These are phyloP conservation scores for Monochamus saltuarius DNA, from an alignment of 1,140 invertebrate species.

Conservation along the genomic window DNA sequence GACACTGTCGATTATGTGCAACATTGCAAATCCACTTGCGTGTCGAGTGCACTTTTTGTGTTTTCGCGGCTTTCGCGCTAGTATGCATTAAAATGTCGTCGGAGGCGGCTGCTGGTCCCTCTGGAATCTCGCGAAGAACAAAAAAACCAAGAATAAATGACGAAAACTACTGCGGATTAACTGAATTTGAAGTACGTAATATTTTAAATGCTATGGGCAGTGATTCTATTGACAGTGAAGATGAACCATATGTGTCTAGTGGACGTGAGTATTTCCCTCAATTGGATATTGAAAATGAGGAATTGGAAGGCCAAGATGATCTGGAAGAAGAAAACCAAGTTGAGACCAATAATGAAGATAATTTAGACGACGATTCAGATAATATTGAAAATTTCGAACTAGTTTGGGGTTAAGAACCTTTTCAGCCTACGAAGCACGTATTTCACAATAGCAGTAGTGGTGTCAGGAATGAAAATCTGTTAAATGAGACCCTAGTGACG, in stretches of 20 bases:
- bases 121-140: background rate
- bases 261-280: slow-evolving; percentile 12
- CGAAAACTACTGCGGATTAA: slow-evolving; percentile 14
- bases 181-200: slow-evolving; percentile 4
- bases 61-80: slow-evolving; percentile 7
- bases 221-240: slow-evolving; percentile 6
- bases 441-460: slow-evolving; percentile 5
- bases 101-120: slow-evolving; percentile 5
- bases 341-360: background rate
- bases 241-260: slow-evolving; percentile 12
- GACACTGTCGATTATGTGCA: slow-evolving; percentile 2
- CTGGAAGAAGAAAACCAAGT: slow-evolving; percentile 5
- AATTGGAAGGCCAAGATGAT: slow-evolving; percentile 14
- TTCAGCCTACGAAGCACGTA: slow-evolving; percentile 13
- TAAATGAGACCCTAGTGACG: slow-evolving; percentile 4
- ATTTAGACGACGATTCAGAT: slow-evolving; percentile 8
- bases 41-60: background rate
- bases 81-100: slow-evolving; percentile 2
- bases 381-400: slow-evolving; percentile 16
- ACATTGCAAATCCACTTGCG: background rate
- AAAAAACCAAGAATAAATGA: slow-evolving; percentile 7
- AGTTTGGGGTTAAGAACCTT: slow-evolving; percentile 11
- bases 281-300: slow-evolving; percentile 13
- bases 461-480: slow-evolving; percentile 10
- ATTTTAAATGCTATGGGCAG: slow-evolving; percentile 9